Conservation (phyloP, 1,140 invertebrate genomes). For the Dolichoris vasculosae region DNA sequence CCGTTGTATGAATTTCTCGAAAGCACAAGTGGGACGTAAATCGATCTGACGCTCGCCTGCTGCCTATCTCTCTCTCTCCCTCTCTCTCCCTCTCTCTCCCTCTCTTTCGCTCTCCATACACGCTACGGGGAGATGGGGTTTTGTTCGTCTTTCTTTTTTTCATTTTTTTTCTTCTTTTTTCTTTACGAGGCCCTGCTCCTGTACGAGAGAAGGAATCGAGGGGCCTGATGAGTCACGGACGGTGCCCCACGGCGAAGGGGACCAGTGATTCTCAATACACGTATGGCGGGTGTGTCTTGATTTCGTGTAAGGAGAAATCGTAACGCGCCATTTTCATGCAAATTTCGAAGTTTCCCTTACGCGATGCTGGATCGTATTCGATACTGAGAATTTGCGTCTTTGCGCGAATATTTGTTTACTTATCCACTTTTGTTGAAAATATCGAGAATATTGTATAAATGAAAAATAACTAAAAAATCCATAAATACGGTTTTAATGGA, state of each 20-base stretch:
- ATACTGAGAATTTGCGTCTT: background rate
- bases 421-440: background rate
- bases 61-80: background rate
- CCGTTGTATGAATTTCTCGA: slow-evolving; percentile 67
- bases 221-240: slow-evolving; percentile 74
- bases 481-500: no score
- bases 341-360: slow-evolving; percentile 18
- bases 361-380: background rate
- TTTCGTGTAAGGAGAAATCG: slow-evolving; percentile 11
- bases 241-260: slow-evolving; percentile 70
- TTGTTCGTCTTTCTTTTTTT: slow-evolving; percentile 61
- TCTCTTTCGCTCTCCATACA: background rate
- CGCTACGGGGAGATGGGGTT: slow-evolving; percentile 62
- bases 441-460: slow-evolving; percentile 2
- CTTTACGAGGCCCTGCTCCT: slow-evolving; percentile 68
- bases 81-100: slow-evolving; percentile 57
- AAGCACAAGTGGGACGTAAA: slow-evolving; percentile 71
- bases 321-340: slow-evolving; percentile 45
- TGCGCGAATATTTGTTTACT: slow-evolving; percentile 5
- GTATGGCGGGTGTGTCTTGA: background rate
- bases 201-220: slow-evolving; percentile 71
- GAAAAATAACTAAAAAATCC: no score
- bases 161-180: background rate
- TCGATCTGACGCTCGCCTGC: slow-evolving; percentile 68
- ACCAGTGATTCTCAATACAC: slow-evolving; percentile 68